These are phyloP conservation scores for Oryzias javanicus DNA, from an alignment of 2,113 vertebrate genomes.

Conservation along the genomic window DNA sequence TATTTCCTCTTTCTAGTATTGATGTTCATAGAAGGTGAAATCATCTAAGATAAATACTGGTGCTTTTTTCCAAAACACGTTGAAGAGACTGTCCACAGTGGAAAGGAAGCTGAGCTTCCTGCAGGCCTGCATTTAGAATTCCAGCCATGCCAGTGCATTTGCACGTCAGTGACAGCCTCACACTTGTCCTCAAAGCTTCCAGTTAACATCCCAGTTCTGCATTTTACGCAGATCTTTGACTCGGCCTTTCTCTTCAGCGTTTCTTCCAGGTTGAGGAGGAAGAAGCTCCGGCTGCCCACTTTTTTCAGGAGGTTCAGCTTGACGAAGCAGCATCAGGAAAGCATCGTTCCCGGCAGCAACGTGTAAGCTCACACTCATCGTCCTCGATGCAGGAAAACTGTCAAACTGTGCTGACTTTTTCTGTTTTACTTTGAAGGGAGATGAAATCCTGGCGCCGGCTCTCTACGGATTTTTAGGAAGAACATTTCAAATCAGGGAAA, in stretches of 20 bases:
- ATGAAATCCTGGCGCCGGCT: conserved; percentile 76
- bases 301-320: conserved; percentile 68
- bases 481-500: conserved; percentile 13
- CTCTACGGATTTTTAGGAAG: conserved; percentile 47
- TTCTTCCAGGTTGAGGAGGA: conserved; percentile 31
- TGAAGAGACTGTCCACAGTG: not conserved
- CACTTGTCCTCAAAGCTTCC: conserved; percentile 32
- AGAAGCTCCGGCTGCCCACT: conserved; percentile 61
- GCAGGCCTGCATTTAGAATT: conserved; percentile 23
- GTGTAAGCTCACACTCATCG: conserved; percentile 61
- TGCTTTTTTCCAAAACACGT: not conserved
- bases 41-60: not conserved
- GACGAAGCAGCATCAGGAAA: conserved; percentile 58
- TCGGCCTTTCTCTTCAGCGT: conserved; percentile 36
- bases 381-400: rapidly evolving
- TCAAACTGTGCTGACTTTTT: conserved; percentile 3
- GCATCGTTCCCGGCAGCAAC: conserved; percentile 62
- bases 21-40: not conserved
- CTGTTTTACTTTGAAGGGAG: conserved; percentile 52
- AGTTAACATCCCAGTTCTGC: conserved; percentile 35
- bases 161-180: conserved; percentile 5
- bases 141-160: conserved; percentile 21
- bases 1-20: not conserved
- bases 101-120: not conserved
- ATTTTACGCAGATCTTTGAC: not conserved